Evolutionary conservation across 2,888 invertebrate genomes (phyloP).

Genomic region (Hymenopus coronatus): DNA sequence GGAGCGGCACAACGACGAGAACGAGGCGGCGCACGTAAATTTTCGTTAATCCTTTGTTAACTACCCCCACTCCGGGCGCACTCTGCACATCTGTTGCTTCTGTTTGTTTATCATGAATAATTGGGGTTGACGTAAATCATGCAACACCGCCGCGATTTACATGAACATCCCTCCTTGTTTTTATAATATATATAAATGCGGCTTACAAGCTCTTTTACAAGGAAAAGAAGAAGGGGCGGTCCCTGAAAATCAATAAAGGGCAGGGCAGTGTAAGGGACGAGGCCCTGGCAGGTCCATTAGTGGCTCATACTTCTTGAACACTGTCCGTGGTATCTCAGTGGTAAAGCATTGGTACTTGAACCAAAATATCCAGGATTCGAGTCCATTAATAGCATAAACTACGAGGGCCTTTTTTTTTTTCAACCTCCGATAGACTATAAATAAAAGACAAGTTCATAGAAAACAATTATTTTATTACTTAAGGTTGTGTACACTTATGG

Average conservation of each 20-base stretch:
- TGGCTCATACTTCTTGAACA: no score
- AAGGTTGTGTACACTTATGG: no score
- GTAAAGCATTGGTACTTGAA: no score
- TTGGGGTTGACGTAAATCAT: constrained; percentile 18
- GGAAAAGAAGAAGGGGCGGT: background rate
- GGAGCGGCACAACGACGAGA: no score
- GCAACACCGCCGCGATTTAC: background rate
- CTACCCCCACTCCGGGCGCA: background rate
- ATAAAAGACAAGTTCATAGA: no score
- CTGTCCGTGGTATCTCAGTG: no score
- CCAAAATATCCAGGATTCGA: no score
- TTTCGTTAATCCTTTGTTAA: constrained; percentile 31
- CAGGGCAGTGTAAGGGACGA: background rate
- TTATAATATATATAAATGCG: constrained; percentile 4
- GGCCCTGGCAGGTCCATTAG: no score
- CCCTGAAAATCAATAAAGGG: background rate
- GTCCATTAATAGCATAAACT: no score
- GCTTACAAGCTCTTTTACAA: background rate
- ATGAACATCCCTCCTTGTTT: background rate
- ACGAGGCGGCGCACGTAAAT: constrained; percentile 21
- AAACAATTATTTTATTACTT: no score
- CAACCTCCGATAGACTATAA: no score
- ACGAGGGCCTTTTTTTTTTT: no score
- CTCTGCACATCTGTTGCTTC: constrained; percentile 27
- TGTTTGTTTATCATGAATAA: constrained; percentile 30